Base-by-base conservation (phyloP, 1,140 invertebrate species). In the Diorhabda sublineata region DNA sequence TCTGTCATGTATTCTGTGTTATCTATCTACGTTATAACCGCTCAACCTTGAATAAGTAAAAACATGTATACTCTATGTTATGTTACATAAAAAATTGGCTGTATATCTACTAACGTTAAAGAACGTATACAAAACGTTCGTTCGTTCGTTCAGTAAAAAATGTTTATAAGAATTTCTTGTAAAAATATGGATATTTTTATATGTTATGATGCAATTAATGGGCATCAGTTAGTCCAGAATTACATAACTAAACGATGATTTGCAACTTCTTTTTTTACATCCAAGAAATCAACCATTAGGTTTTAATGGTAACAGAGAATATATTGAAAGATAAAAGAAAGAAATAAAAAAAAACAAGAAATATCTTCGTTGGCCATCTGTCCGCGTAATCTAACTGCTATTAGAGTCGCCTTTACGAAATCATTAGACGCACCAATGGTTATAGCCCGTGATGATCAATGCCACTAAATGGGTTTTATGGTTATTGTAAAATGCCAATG, bases 251-350 rank as follows among this genome's bases (percentile, higher is more conserved):
- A n/a, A 52, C n/a, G 47, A 52, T 52, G 47, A 52, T 52, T 52
- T 52, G 47, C 47, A 52, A 52, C 6, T 52, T 52, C 6, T 52
- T 52, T 52, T 52, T 52, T 52, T 8, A 52, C 4, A 6, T 52
- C 2, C 47, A 8, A 6, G 47, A 4, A 26, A 26, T n/a, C 47
- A 52, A 4, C 47, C 47, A 52, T 52, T 52, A 52, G 3, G 47
- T n/a, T 52, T 52, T 52, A 52, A 52, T 52, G 47, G 47, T 52
- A 52, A 52, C 47, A 52, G 47, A 52, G n/a, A 52, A 52, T 26
- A 26, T 52, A 52, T 6, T n/a, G 4, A 52, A 52, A n/a, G n/a
- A 52, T 52, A 52, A 52, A 52, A 52, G 47, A 52, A 52, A 52
- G n/a, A 52, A n/a, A 52, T 8, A 52, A 52, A n/a, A 52, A 52